Evolutionary conservation across 2,113 vertebrate genomes (phyloP).

Genomic region (Geococcyx californianus): DNA sequence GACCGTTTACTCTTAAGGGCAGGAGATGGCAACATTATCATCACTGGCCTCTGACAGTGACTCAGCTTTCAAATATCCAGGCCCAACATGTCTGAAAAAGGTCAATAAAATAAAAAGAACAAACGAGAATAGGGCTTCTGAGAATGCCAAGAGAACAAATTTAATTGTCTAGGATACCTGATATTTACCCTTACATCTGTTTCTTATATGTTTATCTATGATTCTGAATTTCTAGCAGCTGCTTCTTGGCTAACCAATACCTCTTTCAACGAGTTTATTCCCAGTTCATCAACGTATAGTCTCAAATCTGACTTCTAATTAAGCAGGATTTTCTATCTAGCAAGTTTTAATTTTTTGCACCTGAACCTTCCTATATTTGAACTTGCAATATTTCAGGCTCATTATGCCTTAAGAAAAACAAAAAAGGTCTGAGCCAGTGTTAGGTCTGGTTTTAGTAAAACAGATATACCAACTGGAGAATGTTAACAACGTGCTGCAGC

Average conservation of each 20-base stretch:
- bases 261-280: not conserved
- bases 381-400: not conserved
- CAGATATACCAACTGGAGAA: not conserved
- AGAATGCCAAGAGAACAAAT: constrained; percentile 1
- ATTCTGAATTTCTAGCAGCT: not conserved
- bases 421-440: not conserved
- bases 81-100: not conserved
- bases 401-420: not conserved
- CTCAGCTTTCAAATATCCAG: not conserved
- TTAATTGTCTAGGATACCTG: not conserved
- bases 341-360: not conserved
- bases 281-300: not conserved
- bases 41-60: not conserved
- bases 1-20: not conserved
- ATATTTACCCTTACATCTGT: constrained; percentile 13
- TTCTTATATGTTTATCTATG: not conserved
- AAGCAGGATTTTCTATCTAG: not conserved
- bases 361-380: not conserved
- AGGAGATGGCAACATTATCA: not conserved
- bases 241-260: not conserved
- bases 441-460: not conserved
- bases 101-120: not conserved
- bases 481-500: not conserved
- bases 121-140: not conserved
- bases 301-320: not conserved